Conservation (phyloP, 2,797 vertebrate species). For the Linurgus olivaceus region DNA sequence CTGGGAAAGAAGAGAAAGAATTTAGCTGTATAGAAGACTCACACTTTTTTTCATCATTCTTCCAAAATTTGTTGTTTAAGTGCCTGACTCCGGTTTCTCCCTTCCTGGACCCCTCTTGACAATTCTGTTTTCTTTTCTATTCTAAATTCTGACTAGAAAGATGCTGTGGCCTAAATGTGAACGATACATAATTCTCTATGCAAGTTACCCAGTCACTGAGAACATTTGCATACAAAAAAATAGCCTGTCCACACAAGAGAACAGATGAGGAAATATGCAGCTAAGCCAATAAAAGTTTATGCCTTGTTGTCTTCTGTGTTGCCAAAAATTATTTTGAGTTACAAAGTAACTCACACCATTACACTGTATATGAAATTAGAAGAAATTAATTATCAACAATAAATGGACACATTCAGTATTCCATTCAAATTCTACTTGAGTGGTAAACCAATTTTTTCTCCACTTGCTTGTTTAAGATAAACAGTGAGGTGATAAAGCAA, state of each 20-base stretch:
- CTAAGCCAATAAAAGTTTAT: neutral
- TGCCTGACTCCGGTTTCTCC: neutral
- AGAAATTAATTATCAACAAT: neutral
- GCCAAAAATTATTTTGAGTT: neutral
- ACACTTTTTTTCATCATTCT: neutral
- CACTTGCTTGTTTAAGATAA: neutral
- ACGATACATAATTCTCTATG: neutral
- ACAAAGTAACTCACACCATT: neutral
- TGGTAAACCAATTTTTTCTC: neutral
- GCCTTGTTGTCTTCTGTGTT: neutral
- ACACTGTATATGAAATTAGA: neutral
- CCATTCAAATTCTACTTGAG: neutral
- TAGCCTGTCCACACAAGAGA: neutral
- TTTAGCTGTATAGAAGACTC: neutral
- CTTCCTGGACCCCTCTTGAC: neutral
- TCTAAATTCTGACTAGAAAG: neutral
- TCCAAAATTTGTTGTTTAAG: neutral
- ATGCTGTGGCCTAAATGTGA: neutral
- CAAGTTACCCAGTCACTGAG: neutral
- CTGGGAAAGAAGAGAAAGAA: neutral
- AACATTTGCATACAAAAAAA: neutral
- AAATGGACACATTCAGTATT: neutral
- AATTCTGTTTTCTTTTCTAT: neutral
- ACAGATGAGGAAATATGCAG: neutral
- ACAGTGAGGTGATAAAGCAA: neutral